A percentile compares a stretch with the other conserved stretches of the same genome.
Evolutionary conservation across 2,888 invertebrate genomes (phyloP).

Genomic region (Troilus luridus): DNA sequence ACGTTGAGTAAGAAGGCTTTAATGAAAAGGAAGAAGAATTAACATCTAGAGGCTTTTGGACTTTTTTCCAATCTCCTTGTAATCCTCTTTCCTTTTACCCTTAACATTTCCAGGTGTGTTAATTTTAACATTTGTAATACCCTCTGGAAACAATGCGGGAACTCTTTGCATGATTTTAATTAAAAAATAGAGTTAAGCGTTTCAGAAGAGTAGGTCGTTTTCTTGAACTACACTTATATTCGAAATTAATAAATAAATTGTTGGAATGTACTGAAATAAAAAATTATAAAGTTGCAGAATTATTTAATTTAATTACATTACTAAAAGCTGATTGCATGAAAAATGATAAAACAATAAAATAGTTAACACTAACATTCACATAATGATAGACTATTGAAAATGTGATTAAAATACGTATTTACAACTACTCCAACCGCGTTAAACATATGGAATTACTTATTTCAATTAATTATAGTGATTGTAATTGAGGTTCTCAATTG

Average conservation of each 20-base stretch:
- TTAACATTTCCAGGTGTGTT: constrained; percentile 42
- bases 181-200: neutral
- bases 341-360: too few species aligned
- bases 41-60: constrained; percentile 11
- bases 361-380: too few species aligned
- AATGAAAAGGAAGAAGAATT: constrained; percentile 43
- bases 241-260: neutral
- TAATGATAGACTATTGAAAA: too few species aligned
- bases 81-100: constrained; percentile 31
- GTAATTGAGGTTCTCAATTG: too few species aligned
- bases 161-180: constrained; percentile 41
- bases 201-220: neutral
- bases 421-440: too few species aligned
- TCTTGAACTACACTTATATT: neutral
- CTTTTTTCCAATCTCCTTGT: constrained; percentile 48
- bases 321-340: too few species aligned
- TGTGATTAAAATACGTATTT: too few species aligned
- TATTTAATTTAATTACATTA: too few species aligned
- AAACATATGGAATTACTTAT: too few species aligned
- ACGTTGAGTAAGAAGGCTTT: neutral
- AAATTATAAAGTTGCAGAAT: neutral
- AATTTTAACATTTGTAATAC: constrained; percentile 48
- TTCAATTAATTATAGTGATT: too few species aligned
- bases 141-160: neutral
- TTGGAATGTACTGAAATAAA: neutral